Percentiles rank a stretch among this genome's conserved stretches.
These are phyloP conservation scores for Dipodomys stephensi DNA, from an alignment of 2,113 vertebrate genomes.

Conservation along the genomic window DNA sequence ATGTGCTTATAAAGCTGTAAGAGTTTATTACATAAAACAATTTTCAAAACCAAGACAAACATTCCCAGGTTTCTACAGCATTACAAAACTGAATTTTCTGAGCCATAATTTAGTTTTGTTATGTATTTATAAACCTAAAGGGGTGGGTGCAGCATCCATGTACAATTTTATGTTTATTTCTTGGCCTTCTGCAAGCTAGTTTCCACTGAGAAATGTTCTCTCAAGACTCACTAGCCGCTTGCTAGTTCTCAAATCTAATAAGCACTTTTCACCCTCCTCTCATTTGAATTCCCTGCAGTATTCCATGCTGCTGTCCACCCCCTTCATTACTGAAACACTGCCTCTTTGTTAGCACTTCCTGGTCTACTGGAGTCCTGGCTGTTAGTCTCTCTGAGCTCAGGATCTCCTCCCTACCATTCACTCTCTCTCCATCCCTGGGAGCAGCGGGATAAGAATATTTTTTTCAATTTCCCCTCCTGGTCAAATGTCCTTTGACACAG, in stretches of 20 bases:
- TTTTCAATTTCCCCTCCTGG: not conserved
- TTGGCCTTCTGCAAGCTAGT: not conserved
- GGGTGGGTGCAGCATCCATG: not conserved
- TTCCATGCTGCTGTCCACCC: not conserved
- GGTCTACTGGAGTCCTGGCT: not conserved
- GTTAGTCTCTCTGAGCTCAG: not conserved
- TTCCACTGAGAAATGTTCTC: constrained; percentile 24
- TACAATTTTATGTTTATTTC: not conserved
- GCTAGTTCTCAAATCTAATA: constrained; percentile 15
- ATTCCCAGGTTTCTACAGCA: not conserved
- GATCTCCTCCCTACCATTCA: not conserved
- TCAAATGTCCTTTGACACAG: not conserved
- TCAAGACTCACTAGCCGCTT: not conserved
- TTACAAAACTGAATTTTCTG: constrained; percentile 36
- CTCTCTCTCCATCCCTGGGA: not conserved
- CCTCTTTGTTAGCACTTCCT: constrained; percentile 19
- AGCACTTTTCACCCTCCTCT: not conserved
- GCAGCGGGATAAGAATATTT: not conserved
- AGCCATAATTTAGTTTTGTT: not conserved
- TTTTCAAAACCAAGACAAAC: not conserved
- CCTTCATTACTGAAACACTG: not conserved
- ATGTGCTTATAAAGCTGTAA: not conserved
- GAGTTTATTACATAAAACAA: constrained; percentile 1
- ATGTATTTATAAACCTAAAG: not conserved
- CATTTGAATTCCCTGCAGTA: constrained; percentile 12